phyloP scores from a whole-genome alignment of 37 sponge, comb jelly and placozoan species.

The Aphrocallistes beatrix region DNA sequence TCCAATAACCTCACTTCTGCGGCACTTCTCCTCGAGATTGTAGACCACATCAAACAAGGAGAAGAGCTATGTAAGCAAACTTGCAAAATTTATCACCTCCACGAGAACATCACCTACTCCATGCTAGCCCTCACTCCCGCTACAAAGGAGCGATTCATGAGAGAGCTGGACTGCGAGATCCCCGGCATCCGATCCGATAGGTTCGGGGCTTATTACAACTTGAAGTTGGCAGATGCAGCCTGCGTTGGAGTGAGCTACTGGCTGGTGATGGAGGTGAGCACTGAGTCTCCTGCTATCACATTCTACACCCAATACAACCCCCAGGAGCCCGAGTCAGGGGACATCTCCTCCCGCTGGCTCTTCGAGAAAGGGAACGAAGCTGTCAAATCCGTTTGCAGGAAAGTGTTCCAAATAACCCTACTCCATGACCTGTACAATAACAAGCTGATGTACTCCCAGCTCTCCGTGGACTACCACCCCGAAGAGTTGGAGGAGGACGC shows the following conservation, averaged over 20 bases:
- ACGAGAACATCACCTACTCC: slow-evolving; percentile 8
- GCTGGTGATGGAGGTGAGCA: neutral
- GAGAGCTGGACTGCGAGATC: neutral
- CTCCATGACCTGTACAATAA: neutral
- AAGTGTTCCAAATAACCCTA: neutral
- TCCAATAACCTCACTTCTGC: neutral
- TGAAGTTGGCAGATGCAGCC: neutral
- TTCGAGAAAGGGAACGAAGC: neutral
- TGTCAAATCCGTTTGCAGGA: neutral
- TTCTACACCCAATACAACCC: slow-evolving; percentile 4
- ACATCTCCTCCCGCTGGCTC: neutral
- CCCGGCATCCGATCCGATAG: neutral
- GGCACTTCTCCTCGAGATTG: neutral
- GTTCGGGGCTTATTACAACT: neutral
- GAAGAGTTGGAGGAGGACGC: neutral
- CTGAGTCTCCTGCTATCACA: neutral
- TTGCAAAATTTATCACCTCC: neutral
- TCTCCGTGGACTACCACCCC: neutral
- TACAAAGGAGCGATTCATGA: neutral
- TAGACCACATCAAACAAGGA: neutral
- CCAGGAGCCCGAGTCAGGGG: neutral
- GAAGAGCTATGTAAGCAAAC: neutral
- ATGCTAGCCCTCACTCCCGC: neutral
- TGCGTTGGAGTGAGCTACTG: neutral
- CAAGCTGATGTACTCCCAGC: neutral